Percentiles rank a stretch among this genome's conserved stretches.
Evolutionary conservation across 2,113 vertebrate species (phyloP).

Genomic region (Onychorhynchus coronatus): DNA sequence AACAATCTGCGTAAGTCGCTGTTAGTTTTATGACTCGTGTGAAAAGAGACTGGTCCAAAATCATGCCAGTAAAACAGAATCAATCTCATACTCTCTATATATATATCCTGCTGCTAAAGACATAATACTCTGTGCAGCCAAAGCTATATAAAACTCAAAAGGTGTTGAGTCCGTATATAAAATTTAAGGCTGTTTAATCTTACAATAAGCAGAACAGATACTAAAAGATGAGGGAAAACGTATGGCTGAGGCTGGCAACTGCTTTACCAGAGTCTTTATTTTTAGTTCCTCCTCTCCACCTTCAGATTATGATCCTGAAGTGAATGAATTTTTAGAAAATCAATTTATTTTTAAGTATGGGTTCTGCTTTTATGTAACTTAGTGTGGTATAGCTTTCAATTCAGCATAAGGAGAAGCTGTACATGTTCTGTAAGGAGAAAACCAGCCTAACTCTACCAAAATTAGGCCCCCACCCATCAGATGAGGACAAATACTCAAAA

Average conservation of each 20-base stretch:
- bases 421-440: neutral
- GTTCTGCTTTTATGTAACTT: neutral
- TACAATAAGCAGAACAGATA: neutral
- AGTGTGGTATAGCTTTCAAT: neutral
- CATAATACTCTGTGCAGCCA: neutral
- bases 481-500: neutral
- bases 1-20: fast-evolving
- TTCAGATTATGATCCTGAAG: neutral
- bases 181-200: neutral
- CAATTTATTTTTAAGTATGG: too few relatives aligned
- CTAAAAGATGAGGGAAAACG: neutral
- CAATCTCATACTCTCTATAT: neutral
- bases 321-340: neutral
- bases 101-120: neutral
- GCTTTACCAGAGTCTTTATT: neutral
- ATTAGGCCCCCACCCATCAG: neutral
- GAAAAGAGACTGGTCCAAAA: neutral
- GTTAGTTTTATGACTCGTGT: neutral
- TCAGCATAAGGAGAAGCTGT: neutral
- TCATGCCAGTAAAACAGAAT: neutral
- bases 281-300: neutral
- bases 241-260: neutral
- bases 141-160: neutral
- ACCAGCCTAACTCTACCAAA: neutral
- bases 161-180: neutral